phyloP scores from a whole-genome alignment of 2,113 vertebrate species.

The Agelaius tricolor region DNA sequence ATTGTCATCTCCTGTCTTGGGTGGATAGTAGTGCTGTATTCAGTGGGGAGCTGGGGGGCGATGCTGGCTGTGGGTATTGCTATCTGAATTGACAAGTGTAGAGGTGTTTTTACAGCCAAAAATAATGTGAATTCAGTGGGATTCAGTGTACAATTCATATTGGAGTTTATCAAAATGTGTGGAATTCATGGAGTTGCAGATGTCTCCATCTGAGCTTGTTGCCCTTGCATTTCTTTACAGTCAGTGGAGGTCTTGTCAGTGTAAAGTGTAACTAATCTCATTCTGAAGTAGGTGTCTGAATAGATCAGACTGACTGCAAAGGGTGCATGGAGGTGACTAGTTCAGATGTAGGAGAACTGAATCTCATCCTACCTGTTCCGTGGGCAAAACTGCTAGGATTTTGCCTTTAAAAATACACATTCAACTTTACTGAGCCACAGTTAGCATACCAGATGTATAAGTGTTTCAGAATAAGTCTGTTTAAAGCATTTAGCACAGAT shows the following conservation, averaged over 20 bases:
- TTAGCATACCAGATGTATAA: slow-evolving; percentile 52
- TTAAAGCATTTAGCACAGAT: slow-evolving; percentile 5
- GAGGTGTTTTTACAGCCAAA: background rate
- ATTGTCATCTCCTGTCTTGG: background rate
- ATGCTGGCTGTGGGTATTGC: background rate
- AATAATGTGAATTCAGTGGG: background rate
- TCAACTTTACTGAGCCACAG: slow-evolving; percentile 28
- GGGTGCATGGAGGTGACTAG: background rate
- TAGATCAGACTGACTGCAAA: slow-evolving; percentile 9
- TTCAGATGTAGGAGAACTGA: slow-evolving; percentile 32
- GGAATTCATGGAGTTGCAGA: background rate
- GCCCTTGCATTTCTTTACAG: background rate
- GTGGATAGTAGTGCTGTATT: background rate
- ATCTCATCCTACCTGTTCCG: slow-evolving; percentile 43
- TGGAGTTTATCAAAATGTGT: background rate
- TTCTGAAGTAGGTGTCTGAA: slow-evolving; percentile 7
- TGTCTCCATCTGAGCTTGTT: slow-evolving; percentile 16
- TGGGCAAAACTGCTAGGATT: slow-evolving; percentile 51
- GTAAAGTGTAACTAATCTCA: background rate
- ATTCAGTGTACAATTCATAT: background rate
- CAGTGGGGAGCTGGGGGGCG: background rate
- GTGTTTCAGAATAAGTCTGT: slow-evolving; percentile 33
- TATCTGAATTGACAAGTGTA: background rate
- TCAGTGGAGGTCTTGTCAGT: background rate
- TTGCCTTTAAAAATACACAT: slow-evolving; percentile 33